Evolutionary conservation across 53 echinoderm and acorn worm species (phyloP), one percentile per base, ranked within the genome.

Genomic region (Echinarachnius parma): DNA sequence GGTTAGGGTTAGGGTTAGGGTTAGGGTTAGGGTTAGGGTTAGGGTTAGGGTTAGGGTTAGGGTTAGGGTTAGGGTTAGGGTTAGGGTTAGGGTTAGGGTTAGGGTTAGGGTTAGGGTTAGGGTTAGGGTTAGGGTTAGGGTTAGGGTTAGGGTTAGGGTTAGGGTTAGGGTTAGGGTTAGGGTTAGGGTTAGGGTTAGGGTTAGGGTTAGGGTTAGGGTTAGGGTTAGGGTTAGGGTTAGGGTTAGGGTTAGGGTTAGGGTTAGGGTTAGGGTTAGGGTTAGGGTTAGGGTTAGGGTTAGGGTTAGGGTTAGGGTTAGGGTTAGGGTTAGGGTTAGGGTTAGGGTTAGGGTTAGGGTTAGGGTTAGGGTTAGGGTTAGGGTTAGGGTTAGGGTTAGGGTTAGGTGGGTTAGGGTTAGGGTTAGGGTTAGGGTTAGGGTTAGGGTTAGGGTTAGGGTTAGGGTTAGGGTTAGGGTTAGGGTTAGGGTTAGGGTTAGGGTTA

Each of bases 31-130:
- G n/a, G n/a, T n/a, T n/a, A n/a, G n/a, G n/a, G n/a, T n/a, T n/a
- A n/a, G n/a, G n/a, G n/a, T n/a, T n/a, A n/a, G n/a, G n/a, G n/a
- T n/a, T n/a, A 48, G 68, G 68, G 48, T 67, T 48, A 48, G 68
- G 68, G 48, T 67, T 48, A n/a, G 68, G 68, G 48, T 67, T 48
- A 48, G 68, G 68, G 48, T 67, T 48, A 48, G 68, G 68, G 48
- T 67, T 48, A 48, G 68, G 68, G 48, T 67, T 48, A 48, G 68
- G 60, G 60, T 60, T 60, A 60, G 60, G 60, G 60, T 60, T 60
- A 60, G 60, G 60, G 60, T 60, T 60, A 60, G 60, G 60, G 60
- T 60, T 60, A 27, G 60, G 60, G 60, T 60, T 60, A 27, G 42
- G 60, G 23, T 23, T 60, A 25, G 28, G 60, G 60, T 23, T 60